Evolutionary conservation across 1,140 invertebrate species (phyloP).

Genomic region (Caerostris darwini): DNA sequence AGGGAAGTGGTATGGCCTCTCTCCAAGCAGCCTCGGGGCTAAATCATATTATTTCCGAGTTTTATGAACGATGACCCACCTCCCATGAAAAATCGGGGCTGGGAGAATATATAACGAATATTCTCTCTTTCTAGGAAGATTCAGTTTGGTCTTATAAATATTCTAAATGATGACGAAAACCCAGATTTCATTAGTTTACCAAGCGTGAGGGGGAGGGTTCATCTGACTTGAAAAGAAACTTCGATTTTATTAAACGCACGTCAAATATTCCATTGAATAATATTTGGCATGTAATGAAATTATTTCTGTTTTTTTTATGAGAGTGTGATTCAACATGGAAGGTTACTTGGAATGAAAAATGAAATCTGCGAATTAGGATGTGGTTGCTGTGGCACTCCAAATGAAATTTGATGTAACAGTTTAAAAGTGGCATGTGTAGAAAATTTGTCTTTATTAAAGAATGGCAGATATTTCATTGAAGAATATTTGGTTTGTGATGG

Average conservation of each 20-base stretch:
- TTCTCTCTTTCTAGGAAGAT: neutral
- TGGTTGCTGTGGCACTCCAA: too few relatives aligned
- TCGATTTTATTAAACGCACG: slow-evolving; percentile 41
- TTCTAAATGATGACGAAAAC: slow-evolving; percentile 59
- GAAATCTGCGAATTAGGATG: too few relatives aligned
- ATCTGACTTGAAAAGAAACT: slow-evolving; percentile 7
- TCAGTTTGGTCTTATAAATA: slow-evolving; percentile 52
- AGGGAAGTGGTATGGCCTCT: neutral
- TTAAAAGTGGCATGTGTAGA: too few relatives aligned
- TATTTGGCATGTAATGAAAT: neutral
- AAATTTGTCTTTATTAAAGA: too few relatives aligned
- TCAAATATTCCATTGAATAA: neutral
- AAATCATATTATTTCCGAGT: slow-evolving; percentile 71
- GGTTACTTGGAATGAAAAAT: too few relatives aligned
- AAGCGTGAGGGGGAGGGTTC: neutral
- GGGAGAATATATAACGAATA: slow-evolving; percentile 27
- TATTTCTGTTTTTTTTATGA: neutral
- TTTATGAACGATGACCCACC: slow-evolving; percentile 61
- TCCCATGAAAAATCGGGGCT: slow-evolving; percentile 52
- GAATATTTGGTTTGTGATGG: too few relatives aligned
- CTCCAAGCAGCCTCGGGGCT: slow-evolving; percentile 27
- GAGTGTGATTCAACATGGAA: neutral
- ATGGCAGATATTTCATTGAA: too few relatives aligned
- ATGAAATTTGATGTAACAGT: too few relatives aligned
- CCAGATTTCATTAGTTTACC: slow-evolving; percentile 52